These are phyloP conservation scores for Eilema caniola DNA, from an alignment of 2,888 invertebrate genomes.

Conservation along the genomic window DNA sequence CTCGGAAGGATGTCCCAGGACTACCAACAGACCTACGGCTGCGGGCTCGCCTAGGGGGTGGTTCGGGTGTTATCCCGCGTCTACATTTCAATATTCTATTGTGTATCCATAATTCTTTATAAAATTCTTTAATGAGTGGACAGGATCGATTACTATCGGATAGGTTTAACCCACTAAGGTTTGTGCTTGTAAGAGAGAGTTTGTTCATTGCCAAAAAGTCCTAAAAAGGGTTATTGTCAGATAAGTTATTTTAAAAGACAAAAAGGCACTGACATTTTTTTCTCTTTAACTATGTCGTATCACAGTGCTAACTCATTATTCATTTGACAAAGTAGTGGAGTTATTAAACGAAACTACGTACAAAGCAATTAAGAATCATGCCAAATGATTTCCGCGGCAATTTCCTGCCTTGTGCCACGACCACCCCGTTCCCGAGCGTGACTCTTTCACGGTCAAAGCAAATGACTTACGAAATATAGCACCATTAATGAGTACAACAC, in stretches of 20 bases:
- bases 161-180: too few relatives aligned
- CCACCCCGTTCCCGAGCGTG: conserved; percentile 38
- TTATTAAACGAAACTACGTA: conserved; percentile 15
- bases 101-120: too few relatives aligned
- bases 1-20: too few relatives aligned
- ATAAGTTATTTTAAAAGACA: neutral
- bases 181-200: too few relatives aligned
- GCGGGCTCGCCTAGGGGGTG: too few relatives aligned
- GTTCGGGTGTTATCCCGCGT: too few relatives aligned
- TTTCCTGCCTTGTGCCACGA: conserved; percentile 38
- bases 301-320: conserved; percentile 9
- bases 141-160: too few relatives aligned
- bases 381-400: conserved; percentile 46
- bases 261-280: neutral
- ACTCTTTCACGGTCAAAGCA: conserved; percentile 49
- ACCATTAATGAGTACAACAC: conserved; percentile 40
- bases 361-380: conserved; percentile 32
- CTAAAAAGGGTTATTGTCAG: too few relatives aligned
- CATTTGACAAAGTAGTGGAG: conserved; percentile 15
- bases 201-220: too few relatives aligned
- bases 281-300: neutral
- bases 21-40: too few relatives aligned
- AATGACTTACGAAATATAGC: conserved; percentile 48
- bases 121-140: too few relatives aligned
- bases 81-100: too few relatives aligned